Evolutionary conservation across 2,797 vertebrate genomes (phyloP).

Genomic region (Knipowitschia caucasica): DNA sequence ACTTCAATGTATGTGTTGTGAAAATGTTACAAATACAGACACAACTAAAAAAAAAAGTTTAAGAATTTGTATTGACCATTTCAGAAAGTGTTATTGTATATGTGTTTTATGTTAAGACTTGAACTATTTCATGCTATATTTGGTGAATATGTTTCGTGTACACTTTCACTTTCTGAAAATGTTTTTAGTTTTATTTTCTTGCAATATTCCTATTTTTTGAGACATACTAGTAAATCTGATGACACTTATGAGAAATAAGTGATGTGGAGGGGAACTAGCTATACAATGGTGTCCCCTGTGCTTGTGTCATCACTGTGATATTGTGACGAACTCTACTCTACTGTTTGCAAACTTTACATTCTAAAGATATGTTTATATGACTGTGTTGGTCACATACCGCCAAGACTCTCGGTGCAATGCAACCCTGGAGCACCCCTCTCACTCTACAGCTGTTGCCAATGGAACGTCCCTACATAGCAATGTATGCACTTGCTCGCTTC

Average conservation of each 20-base stretch:
- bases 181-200: too few species aligned
- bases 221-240: too few species aligned
- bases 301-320: constrained; percentile 50
- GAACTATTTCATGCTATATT: too few species aligned
- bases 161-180: too few species aligned
- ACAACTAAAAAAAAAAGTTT: too few species aligned
- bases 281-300: constrained; percentile 59
- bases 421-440: constrained; percentile 27
- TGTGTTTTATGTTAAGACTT: too few species aligned
- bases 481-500: constrained; percentile 26
- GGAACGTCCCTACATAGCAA: constrained; percentile 22
- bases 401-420: constrained; percentile 22
- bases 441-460: constrained; percentile 38
- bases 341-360: constrained; percentile 56
- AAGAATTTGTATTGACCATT: too few species aligned
- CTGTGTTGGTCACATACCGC: constrained; percentile 45
- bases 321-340: constrained; percentile 53
- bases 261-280: constrained; percentile 48
- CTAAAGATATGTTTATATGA: constrained; percentile 38
- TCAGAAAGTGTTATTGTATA: too few species aligned
- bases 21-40: too few species aligned
- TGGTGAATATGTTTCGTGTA: constrained; percentile 32
- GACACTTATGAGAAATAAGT: constrained; percentile 39
- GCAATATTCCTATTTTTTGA: too few species aligned
- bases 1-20: too few species aligned